Evolutionary conservation across 2,797 vertebrate species (phyloP).

Genomic region (Oceanodroma leucorhoa): DNA sequence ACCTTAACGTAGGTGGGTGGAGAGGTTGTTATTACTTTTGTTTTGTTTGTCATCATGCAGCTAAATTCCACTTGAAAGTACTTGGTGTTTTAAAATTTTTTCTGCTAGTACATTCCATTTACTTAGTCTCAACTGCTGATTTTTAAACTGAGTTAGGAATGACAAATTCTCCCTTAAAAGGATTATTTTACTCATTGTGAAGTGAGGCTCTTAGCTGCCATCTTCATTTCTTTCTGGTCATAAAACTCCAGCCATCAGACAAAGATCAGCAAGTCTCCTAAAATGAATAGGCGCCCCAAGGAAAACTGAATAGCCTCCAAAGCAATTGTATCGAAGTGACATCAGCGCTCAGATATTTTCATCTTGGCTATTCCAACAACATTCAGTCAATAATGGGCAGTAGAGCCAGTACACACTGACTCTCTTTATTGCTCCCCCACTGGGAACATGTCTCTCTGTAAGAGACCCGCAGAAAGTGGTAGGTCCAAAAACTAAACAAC

Average conservation of each 20-base stretch:
- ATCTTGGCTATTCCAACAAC: not conserved
- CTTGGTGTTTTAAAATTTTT: not conserved
- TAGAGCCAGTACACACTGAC: not conserved
- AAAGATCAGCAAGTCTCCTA: slow-evolving; percentile 24
- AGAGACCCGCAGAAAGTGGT: not conserved
- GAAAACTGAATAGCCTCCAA: slow-evolving; percentile 16
- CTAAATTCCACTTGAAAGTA: not conserved
- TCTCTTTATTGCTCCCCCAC: not conserved
- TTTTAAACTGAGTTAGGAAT: not conserved
- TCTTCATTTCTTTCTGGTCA: not conserved
- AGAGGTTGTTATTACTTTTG: not conserved
- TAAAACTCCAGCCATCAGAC: not conserved
- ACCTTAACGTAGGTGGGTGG: not conserved
- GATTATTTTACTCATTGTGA: not conserved
- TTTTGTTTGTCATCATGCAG: not conserved
- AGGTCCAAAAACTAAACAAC: not conserved
- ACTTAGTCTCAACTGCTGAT: not conserved
- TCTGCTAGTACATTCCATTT: not conserved
- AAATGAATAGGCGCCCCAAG: not conserved
- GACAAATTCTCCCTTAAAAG: not conserved
- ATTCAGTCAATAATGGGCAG: not conserved
- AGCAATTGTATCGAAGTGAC: not conserved
- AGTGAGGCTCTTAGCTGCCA: slow-evolving; percentile 10
- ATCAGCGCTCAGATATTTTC: slow-evolving; percentile 30
- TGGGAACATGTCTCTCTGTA: not conserved